Conservation (phyloP, 1,140 invertebrate species). For the Protaetia brevitarsis region DNA sequence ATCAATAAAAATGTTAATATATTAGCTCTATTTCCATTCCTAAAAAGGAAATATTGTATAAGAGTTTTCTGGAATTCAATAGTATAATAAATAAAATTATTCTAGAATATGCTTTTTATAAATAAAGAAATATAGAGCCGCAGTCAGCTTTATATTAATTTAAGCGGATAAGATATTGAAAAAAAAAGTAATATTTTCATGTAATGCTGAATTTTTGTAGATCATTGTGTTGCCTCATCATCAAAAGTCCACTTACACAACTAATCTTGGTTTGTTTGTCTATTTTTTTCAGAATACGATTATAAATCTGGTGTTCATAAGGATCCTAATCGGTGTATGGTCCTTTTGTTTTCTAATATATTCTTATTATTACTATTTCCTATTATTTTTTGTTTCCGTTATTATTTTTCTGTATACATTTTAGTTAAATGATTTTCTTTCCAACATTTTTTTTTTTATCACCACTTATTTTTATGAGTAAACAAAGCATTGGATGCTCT, state of each 20-base stretch:
- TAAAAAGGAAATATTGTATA: no score
- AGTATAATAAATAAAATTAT: no score
- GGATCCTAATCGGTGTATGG: constrained; percentile 11
- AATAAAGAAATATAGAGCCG: no score
- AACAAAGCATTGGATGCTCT: not conserved
- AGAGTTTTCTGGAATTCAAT: no score
- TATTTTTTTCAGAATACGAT: constrained; percentile 23
- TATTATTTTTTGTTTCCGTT: not conserved
- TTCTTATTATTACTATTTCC: not conserved
- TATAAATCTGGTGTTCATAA: constrained; percentile 19
- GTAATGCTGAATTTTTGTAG: no score
- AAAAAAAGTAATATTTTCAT: not conserved
- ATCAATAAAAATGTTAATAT: no score
- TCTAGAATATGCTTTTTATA: no score
- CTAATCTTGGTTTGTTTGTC: constrained; percentile 18
- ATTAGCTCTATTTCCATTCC: no score
- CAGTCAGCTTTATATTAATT: no score
- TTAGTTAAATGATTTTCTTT: not conserved
- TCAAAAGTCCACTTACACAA: not conserved
- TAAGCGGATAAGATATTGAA: no score
- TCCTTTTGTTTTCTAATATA: constrained; percentile 18
- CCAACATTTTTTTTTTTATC: not conserved
- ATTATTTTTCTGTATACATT: not conserved
- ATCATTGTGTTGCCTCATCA: constrained; percentile 8
- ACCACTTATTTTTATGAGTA: not conserved